Conservation (phyloP, 2,797 vertebrate species). For the Diglossa cyanea region DNA sequence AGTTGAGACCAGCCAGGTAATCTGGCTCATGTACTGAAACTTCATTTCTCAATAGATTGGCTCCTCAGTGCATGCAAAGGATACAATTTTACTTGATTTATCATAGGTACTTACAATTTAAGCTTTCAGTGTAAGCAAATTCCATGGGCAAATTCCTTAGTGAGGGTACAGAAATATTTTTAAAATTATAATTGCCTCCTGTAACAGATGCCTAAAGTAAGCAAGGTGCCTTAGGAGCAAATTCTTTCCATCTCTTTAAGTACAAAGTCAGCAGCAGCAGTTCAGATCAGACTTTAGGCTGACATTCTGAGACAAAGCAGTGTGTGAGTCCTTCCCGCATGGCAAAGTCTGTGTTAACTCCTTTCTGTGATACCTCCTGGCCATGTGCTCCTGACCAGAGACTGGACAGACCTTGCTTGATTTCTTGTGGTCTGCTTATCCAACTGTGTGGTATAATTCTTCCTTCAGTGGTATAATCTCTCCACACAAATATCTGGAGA, state of each 20-base stretch:
- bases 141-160: not conserved
- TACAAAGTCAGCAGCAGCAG: not conserved
- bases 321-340: not conserved
- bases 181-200: not conserved
- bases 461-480: not conserved
- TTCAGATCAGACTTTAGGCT: not conserved
- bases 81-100: not conserved
- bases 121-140: not conserved
- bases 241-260: not conserved
- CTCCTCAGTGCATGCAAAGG: not conserved
- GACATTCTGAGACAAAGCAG: not conserved
- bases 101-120: not conserved
- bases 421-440: not conserved
- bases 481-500: not conserved
- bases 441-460: not conserved
- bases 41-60: not conserved
- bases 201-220: not conserved
- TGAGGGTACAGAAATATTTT: not conserved
- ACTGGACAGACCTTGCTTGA: not conserved
- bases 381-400: not conserved
- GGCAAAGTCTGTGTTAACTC: not conserved
- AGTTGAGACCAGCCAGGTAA: not conserved
- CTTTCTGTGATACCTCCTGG: not conserved
- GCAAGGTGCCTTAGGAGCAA: not conserved
- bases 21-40: not conserved